Base-by-base conservation (phyloP, 2,888 invertebrate genomes). In the Ptilodon capucinus region DNA sequence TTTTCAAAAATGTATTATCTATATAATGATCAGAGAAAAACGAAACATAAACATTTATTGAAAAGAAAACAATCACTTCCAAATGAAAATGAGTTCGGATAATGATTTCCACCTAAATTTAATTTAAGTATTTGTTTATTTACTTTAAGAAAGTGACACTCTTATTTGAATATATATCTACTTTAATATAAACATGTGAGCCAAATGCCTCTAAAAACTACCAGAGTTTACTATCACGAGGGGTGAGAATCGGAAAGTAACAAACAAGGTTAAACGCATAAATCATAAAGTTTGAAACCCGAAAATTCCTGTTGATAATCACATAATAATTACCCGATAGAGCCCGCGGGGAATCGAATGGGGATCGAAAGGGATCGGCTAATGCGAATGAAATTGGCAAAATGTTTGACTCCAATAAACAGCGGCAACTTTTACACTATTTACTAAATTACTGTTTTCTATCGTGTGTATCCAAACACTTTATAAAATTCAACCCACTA, bases 281-380 rank as follows among this genome's bases (percentile, higher is more conserved):
- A 89, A 88, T 89, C 86, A 88, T 75, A 86, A 86, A 86, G 71
- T 88, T 87, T 75, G 68, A 74, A 78, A 79, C 81, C 78, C 76
- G 80, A 81, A 76, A 81, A 80, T 74, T 76, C 71, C 75, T 74
- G 64, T 78, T 81, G 83, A 83, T 87, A 86, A 87, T 88, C 86
- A 79, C 82, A 74, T 80, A 81, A 84, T 87, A 84, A 88, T 86
- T 77, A 82, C 72, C 69, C 78, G 70, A 79, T 81, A 80, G 66
- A 71, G 68, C 73, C 76, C 66, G 60, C 55, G 62, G 72, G 67
- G 70, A 64, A 75, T 78, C 72, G 71, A 78, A 71, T 70, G 60
- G 68, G 65, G 63, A 62, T 62, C 59, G 68, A 59, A 65, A 63
- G 68, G 67, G 57, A 63, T 61, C 51, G 51, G 44, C 42, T 66